These are phyloP conservation scores for Acrocephalus scirpaceus DNA, from an alignment of 2,797 vertebrate genomes.

Conservation along the genomic window DNA sequence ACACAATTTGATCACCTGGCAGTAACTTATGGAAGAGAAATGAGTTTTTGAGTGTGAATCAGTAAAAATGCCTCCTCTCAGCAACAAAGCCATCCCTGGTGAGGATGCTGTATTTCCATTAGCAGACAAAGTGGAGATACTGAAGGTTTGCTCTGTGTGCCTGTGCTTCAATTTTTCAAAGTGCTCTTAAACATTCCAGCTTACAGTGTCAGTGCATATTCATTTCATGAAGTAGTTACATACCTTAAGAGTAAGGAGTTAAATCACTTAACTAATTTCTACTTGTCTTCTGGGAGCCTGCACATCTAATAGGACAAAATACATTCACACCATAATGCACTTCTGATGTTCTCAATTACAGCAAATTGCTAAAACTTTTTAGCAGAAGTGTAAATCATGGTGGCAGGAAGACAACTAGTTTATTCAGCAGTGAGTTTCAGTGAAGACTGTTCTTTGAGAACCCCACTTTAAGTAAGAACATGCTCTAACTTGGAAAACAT, in stretches of 20 bases:
- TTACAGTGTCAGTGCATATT: background rate
- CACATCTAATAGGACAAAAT: background rate
- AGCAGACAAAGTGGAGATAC: background rate
- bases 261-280: background rate
- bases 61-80: background rate
- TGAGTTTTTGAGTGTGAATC: background rate
- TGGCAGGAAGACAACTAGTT: background rate
- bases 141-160: background rate
- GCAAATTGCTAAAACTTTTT: background rate
- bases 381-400: background rate
- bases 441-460: background rate
- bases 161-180: background rate
- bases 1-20: background rate
- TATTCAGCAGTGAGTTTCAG: background rate
- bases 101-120: background rate
- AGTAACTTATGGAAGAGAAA: background rate
- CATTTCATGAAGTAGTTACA: background rate
- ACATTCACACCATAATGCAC: background rate
- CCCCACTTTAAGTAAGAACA: background rate
- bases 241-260: background rate
- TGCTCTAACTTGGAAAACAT: background rate
- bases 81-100: background rate
- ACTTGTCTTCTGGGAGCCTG: background rate
- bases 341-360: background rate
- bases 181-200: background rate